Evolutionary conservation across 2,888 invertebrate genomes (phyloP), one percentile per base, ranked within the genome.

Genomic region (Belgica antarctica): DNA sequence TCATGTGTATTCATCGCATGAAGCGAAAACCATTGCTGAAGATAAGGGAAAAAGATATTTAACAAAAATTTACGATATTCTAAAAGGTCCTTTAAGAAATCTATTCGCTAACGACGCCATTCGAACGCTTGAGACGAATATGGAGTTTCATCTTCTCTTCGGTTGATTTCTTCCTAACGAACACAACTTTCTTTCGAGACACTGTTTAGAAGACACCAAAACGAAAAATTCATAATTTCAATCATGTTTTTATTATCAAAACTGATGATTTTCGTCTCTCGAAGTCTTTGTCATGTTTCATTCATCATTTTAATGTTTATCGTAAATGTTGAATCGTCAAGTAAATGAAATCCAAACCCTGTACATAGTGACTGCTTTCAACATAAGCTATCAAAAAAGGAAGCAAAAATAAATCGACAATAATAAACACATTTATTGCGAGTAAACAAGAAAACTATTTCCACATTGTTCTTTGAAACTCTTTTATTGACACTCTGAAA

Each of bases 371-470:
- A n/a, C n/a, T n/a, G n/a, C n/a, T n/a, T 15, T 34, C 12, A 34
- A 57, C 5, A n/a, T 27, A 59, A 24, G 59, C 27, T 59, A 24
- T 25, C 59, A 59, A 12, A 1, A 24, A n/a, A n/a, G n/a, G 3
- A 59, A 59, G 59, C 27, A 65, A 65, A 65, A 61, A 63, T 24
- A 66, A 66, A 66, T 68, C 68, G 68, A 68, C 68, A 68, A 68
- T 68, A 68, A 68, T 68, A 46, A 68, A 66, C 41, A 66, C 19
- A 66, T 66, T 68, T 68, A 68, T 68, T 47, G 68, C 57, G 57
- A 68, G 41, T 19, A 47, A 62, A 22, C 22, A 65, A 24, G 12
- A 66, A 66, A 47, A 15, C 31, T 68, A 41, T 63, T 41, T 63
- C 63, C 63, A 52, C 5, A 46, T 28, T 66, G 47, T 66, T 66